Evolutionary conservation across 2,113 vertebrate species (phyloP).

Genomic region (Siniperca knerii): DNA sequence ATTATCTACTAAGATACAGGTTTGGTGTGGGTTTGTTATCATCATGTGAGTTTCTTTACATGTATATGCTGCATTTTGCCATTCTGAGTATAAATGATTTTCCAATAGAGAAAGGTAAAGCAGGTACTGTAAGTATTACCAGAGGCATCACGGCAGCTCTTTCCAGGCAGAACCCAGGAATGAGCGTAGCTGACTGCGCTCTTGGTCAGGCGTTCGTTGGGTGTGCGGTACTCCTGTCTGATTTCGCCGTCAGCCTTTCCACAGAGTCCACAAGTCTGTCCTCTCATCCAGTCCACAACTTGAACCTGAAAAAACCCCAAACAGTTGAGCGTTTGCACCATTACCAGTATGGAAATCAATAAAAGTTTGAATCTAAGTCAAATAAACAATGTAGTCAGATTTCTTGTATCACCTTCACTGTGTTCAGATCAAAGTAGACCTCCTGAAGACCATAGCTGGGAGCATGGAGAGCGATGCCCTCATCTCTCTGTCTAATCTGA

Average conservation of each 20-base stretch:
- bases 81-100: neutral
- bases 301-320: slow-evolving; percentile 75
- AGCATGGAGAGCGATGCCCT: slow-evolving; percentile 72
- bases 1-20: neutral
- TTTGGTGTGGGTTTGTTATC: neutral
- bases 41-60: neutral
- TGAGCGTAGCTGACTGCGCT: slow-evolving; percentile 82
- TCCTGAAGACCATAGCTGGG: slow-evolving; percentile 75
- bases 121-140: slow-evolving; percentile 38
- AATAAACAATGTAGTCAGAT: neutral
- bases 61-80: neutral
- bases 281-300: slow-evolving; percentile 87
- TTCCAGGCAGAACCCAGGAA: slow-evolving; percentile 84
- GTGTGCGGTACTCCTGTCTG: slow-evolving; percentile 83
- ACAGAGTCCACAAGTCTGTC: slow-evolving; percentile 87
- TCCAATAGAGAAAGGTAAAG: neutral
- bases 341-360: neutral
- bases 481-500: slow-evolving; percentile 52
- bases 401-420: slow-evolving; percentile 61
- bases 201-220: slow-evolving; percentile 77
- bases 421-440: slow-evolving; percentile 54
- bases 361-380: neutral
- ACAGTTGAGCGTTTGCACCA: neutral
- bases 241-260: slow-evolving; percentile 86
- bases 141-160: slow-evolving; percentile 77